Percentiles rank a stretch among this genome's conserved stretches.
Conservation (phyloP, 2,113 vertebrate species). For the Odontophorus gujanensis region DNA sequence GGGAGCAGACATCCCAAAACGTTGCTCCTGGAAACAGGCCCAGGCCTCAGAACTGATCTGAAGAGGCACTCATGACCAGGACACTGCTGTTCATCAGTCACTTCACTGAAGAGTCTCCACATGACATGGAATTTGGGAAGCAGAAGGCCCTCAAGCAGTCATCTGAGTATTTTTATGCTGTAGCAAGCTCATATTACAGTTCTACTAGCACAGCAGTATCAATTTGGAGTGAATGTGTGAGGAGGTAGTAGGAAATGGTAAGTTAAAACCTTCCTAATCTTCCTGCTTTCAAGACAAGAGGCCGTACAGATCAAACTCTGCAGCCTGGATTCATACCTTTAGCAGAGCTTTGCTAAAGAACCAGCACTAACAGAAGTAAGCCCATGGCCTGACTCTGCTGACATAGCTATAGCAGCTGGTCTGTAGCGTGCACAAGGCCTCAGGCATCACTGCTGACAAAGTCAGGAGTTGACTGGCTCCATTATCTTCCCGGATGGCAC, state of each 20-base stretch:
- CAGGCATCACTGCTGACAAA: neutral
- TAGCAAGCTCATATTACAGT: neutral
- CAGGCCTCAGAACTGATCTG: neutral
- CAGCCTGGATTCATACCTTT: neutral
- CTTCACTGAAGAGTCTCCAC: slow-evolving; percentile 6
- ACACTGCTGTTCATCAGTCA: neutral
- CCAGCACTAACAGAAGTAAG: neutral
- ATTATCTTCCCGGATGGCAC: neutral
- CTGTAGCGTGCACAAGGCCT: neutral
- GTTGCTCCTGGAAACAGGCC: neutral
- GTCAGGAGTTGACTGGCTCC: fast-evolving
- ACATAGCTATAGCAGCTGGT: neutral
- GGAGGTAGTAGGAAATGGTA: neutral
- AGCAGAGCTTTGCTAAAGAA: neutral
- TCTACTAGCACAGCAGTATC: slow-evolving; percentile 15
- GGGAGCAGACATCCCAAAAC: neutral
- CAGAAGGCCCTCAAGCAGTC: neutral
- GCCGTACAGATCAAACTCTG: neutral
- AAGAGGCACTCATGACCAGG: neutral
- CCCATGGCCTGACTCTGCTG: neutral
- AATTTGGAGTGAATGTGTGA: neutral
- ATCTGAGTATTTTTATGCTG: slow-evolving; percentile 16
- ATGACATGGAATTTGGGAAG: neutral
- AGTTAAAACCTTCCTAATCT: neutral
- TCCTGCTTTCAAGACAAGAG: neutral